Evolutionary conservation across 92 coral and sea anemone species (phyloP).

Genomic region (Paragorgia papillata): DNA sequence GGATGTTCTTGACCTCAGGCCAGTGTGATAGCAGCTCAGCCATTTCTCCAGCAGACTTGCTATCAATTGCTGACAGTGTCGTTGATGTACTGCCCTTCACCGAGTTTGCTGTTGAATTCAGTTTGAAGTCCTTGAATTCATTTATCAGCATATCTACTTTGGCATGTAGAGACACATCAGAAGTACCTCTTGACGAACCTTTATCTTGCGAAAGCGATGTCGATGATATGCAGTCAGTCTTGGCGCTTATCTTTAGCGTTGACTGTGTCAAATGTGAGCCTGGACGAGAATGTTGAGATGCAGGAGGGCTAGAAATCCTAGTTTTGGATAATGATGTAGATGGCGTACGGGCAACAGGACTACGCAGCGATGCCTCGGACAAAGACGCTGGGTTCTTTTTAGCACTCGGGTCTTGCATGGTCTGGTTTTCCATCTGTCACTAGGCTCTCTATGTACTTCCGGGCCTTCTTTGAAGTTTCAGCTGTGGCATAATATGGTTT

Average conservation of each 20-base stretch:
- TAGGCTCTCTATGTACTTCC: conserved; percentile 1
- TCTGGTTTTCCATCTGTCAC: background rate
- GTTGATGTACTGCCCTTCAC: background rate
- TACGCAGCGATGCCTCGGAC: background rate
- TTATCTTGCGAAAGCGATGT: background rate
- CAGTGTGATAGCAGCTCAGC: conserved; percentile 4
- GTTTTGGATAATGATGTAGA: background rate
- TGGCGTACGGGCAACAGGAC: background rate
- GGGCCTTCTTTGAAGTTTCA: background rate
- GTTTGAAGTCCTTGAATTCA: conserved; percentile 11
- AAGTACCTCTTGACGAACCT: conserved; percentile 1
- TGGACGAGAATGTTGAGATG: too few species aligned
- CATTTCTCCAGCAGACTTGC: conserved; percentile 13
- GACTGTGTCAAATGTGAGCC: background rate
- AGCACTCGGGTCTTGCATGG: background rate
- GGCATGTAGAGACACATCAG: conserved; percentile 12
- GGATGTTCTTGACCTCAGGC: conserved; percentile 23
- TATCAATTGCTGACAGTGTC: conserved; percentile 3
- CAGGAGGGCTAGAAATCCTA: background rate
- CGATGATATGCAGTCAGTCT: background rate
- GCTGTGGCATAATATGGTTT: background rate
- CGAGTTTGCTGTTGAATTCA: background rate
- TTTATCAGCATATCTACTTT: conserved; percentile 1
- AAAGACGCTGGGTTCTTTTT: background rate
- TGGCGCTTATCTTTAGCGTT: background rate